These are phyloP conservation scores for Lepus americanus DNA, from an alignment of 2,113 vertebrate genomes.

Conservation along the genomic window DNA sequence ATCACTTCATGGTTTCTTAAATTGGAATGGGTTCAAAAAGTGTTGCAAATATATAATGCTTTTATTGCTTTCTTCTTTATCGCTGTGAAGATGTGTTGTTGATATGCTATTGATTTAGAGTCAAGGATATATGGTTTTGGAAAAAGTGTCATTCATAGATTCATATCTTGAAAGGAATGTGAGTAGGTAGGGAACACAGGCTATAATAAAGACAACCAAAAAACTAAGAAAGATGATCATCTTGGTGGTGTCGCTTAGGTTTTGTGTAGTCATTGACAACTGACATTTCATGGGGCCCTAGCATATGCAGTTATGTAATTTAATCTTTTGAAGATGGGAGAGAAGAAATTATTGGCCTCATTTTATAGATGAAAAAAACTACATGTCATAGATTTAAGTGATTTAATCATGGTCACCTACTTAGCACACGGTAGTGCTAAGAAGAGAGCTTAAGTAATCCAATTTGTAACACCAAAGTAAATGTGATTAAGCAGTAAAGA, in stretches of 20 bases:
- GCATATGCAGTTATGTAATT: background rate
- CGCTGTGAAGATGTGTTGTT: background rate
- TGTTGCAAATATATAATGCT: background rate
- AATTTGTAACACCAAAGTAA: background rate
- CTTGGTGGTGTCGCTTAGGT: background rate
- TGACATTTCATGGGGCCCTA: background rate
- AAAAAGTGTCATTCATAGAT: background rate
- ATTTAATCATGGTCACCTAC: background rate
- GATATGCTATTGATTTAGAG: background rate
- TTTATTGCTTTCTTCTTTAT: background rate
- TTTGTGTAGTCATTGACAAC: background rate
- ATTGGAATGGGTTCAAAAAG: background rate
- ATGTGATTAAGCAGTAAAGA: background rate
- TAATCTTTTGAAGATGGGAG: conserved; percentile 1
- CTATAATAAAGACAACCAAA: background rate
- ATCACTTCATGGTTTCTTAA: background rate
- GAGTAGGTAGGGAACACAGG: background rate
- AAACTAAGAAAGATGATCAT: background rate
- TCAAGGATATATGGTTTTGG: background rate
- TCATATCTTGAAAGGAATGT: background rate
- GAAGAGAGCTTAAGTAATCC: background rate
- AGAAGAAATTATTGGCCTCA: conserved; percentile 23
- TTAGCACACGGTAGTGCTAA: background rate
- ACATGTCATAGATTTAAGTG: background rate
- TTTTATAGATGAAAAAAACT: conserved; percentile 19